Evolutionary conservation across 1,140 invertebrate genomes (phyloP).

Genomic region (Drosophila bocqueti): DNA sequence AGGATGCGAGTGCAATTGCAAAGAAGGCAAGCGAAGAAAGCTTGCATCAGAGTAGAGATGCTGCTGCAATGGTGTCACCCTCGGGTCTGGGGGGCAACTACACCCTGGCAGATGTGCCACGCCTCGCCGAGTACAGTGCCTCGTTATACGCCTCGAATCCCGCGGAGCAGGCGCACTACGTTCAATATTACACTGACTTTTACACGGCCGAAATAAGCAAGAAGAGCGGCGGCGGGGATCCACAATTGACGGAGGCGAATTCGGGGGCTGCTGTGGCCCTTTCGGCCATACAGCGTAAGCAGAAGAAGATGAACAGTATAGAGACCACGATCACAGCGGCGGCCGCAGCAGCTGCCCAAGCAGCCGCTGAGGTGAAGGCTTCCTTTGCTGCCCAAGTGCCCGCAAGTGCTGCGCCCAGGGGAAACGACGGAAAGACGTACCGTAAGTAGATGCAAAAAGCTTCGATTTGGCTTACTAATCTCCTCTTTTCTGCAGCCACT

Average conservation of each 20-base stretch:
- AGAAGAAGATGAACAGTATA: slow-evolving; percentile 78
- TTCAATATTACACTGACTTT: slow-evolving; percentile 93
- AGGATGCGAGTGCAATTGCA: slow-evolving; percentile 29
- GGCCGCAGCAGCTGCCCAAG: slow-evolving; percentile 75
- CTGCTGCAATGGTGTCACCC: slow-evolving; percentile 29
- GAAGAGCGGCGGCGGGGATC: slow-evolving; percentile 85
- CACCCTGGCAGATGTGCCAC: slow-evolving; percentile 89
- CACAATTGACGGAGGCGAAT: slow-evolving; percentile 88
- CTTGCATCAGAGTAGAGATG: not conserved
- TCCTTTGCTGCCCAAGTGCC: slow-evolving; percentile 67
- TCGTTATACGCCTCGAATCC: slow-evolving; percentile 91
- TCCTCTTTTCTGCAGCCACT: slow-evolving; percentile 86
- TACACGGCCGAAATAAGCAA: slow-evolving; percentile 91
- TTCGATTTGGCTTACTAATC: not conserved
- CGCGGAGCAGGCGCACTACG: slow-evolving; percentile 90
- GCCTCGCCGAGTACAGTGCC: slow-evolving; percentile 92
- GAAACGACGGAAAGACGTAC: slow-evolving; percentile 89
- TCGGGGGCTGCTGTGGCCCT: slow-evolving; percentile 96
- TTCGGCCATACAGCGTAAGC: slow-evolving; percentile 89
- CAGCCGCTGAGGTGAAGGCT: slow-evolving; percentile 69
- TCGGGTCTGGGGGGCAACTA: slow-evolving; percentile 84
- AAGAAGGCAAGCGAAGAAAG: slow-evolving; percentile 2
- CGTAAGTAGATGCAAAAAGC: slow-evolving; percentile 85
- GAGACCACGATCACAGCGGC: slow-evolving; percentile 74
- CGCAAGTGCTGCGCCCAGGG: slow-evolving; percentile 85